phyloP scores from a whole-genome alignment of 2,113 vertebrate species.

The Lampris incognitus region DNA sequence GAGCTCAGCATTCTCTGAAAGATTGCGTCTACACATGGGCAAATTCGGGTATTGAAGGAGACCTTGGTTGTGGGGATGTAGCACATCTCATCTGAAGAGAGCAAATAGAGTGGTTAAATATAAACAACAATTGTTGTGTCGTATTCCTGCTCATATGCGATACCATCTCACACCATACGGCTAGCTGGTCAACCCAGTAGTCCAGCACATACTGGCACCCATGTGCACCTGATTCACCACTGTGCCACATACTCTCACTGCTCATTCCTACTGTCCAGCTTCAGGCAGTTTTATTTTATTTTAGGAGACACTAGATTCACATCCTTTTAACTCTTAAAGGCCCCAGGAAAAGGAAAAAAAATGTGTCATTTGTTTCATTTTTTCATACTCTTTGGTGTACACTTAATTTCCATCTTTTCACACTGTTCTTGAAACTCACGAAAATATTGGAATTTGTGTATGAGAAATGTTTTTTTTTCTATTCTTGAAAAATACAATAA shows the following conservation, averaged over 20 bases:
- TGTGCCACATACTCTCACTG: conserved; percentile 42
- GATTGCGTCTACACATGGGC: conserved; percentile 22
- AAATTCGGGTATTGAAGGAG: conserved; percentile 29
- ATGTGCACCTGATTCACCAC: conserved; percentile 33
- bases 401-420: too few species aligned
- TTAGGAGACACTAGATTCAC: too few species aligned
- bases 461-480: too few species aligned
- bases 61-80: conserved; percentile 35
- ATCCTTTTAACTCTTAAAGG: too few species aligned
- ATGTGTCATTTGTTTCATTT: too few species aligned
- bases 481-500: too few species aligned
- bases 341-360: too few species aligned
- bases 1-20: conserved; percentile 2
- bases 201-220: conserved; percentile 56
- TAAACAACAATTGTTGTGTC: conserved; percentile 73
- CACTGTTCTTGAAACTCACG: too few species aligned
- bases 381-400: too few species aligned
- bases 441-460: too few species aligned
- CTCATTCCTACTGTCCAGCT: too few species aligned
- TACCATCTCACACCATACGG: conserved; percentile 43
- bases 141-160: conserved; percentile 58
- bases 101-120: conserved; percentile 61
- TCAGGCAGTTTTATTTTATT: too few species aligned
- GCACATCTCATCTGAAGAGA: conserved; percentile 19
- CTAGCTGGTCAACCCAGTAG: conserved; percentile 53